These are phyloP conservation scores for Cavia aperea DNA, from an alignment of 2,113 vertebrate genomes.

Conservation along the genomic window DNA sequence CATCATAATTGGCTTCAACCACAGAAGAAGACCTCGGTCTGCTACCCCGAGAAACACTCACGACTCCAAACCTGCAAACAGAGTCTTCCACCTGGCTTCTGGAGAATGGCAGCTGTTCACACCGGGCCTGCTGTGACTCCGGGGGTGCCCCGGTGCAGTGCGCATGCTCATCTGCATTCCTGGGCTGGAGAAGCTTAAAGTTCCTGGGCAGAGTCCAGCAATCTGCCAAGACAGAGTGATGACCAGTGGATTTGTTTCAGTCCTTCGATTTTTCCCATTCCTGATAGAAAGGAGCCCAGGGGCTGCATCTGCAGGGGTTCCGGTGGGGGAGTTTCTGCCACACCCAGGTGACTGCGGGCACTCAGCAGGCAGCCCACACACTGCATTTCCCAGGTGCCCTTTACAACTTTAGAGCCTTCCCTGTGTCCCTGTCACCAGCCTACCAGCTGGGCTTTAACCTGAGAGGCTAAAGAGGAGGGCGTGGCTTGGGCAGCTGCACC, in stretches of 20 bases:
- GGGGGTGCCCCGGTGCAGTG: background rate
- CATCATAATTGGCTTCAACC: background rate
- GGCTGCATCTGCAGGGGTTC: background rate
- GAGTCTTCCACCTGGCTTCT: background rate
- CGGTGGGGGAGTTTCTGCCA: background rate
- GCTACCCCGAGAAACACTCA: background rate
- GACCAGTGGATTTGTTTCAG: background rate
- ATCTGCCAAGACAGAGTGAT: background rate
- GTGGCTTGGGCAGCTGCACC: background rate
- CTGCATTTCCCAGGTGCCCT: background rate
- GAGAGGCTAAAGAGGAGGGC: background rate
- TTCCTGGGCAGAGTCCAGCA: background rate
- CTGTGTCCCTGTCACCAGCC: background rate
- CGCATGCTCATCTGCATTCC: background rate
- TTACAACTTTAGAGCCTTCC: background rate
- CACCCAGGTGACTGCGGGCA: background rate
- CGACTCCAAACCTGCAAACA: background rate
- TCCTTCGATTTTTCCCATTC: background rate
- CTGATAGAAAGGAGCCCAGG: background rate
- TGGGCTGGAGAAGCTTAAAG: background rate
- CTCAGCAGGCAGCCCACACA: background rate
- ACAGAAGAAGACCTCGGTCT: background rate
- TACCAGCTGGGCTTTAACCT: background rate
- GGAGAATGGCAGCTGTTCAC: background rate
- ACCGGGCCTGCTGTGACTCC: rapidly evolving